Evolutionary conservation across 1,140 invertebrate genomes (phyloP).

Genomic region (Scylla paramamosain): DNA sequence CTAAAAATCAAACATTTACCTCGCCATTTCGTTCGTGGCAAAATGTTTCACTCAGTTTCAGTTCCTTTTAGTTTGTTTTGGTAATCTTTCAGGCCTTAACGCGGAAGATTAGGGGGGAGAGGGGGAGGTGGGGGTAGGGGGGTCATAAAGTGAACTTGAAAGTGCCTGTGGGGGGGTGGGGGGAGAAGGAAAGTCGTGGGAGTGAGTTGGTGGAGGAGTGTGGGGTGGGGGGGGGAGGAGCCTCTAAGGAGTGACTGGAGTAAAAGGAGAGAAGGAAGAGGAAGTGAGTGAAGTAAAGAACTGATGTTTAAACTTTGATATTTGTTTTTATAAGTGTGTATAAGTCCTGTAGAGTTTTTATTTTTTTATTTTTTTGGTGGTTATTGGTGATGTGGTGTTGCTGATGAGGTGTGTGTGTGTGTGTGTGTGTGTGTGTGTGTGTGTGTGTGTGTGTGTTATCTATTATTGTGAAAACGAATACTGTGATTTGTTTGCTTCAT

Average conservation of each 20-base stretch:
- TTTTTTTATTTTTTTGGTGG: neutral
- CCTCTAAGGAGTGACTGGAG: no score
- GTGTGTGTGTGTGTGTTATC: no score
- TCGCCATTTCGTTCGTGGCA: neutral
- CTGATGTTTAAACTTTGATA: no score
- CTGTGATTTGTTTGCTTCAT: no score
- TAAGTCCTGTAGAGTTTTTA: neutral
- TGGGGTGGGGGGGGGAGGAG: no score
- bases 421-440: neutral
- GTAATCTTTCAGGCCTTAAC: neutral
- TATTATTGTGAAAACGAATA: no score
- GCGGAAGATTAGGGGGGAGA: neutral
- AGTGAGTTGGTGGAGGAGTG: no score
- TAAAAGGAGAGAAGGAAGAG: neutral
- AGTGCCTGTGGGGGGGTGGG: no score
- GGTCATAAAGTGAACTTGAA: no score
- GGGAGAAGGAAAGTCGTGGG: no score
- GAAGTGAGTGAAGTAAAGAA: neutral
- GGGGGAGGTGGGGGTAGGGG: neutral
- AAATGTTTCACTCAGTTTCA: neutral
- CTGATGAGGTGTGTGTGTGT: neutral
- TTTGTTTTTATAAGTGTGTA: no score
- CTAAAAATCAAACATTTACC: neutral
- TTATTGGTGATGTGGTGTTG: neutral
- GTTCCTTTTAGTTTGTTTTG: neutral